Evolutionary conservation across 53 echinoderm and acorn worm species (phyloP).

Genomic region (Arbacia lixula): DNA sequence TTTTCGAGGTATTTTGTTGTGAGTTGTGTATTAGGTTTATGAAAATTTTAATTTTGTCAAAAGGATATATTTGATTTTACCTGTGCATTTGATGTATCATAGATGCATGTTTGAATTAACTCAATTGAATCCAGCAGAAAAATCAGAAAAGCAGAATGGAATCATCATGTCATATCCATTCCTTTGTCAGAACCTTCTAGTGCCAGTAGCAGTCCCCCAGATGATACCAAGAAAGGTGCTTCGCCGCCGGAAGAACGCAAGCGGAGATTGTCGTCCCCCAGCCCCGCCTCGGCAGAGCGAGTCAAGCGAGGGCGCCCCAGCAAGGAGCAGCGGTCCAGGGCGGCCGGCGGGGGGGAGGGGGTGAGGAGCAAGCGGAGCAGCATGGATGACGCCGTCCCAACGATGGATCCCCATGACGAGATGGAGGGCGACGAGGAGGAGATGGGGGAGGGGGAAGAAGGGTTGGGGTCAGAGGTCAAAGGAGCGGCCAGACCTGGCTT

Average conservation of each 20-base stretch:
- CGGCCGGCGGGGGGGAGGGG: neutral
- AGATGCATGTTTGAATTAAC: too few species aligned
- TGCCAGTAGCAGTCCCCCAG: too few species aligned
- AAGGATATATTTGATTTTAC: too few species aligned
- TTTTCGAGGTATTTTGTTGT: too few species aligned
- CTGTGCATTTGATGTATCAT: too few species aligned
- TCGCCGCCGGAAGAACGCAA: slow-evolving; percentile 43
- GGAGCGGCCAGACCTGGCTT: neutral
- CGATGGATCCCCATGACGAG: neutral
- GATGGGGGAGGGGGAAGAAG: too few species aligned
- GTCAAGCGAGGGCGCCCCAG: neutral
- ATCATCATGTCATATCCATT: too few species aligned
- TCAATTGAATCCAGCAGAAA: too few species aligned
- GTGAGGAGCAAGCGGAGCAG: neutral
- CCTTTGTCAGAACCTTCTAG: slow-evolving; percentile 20
- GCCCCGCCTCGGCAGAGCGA: neutral
- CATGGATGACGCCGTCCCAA: neutral
- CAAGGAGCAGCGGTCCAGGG: slow-evolving; percentile 15
- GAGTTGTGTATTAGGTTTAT: too few species aligned
- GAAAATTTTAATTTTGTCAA: too few species aligned
- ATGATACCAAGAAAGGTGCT: too few species aligned
- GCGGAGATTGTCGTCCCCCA: slow-evolving; percentile 14
- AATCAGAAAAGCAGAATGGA: too few species aligned
- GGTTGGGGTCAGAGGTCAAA: neutral
- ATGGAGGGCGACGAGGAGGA: neutral